Base-by-base conservation (phyloP, 1,140 invertebrate species). In the Portunus trituberculatus region DNA sequence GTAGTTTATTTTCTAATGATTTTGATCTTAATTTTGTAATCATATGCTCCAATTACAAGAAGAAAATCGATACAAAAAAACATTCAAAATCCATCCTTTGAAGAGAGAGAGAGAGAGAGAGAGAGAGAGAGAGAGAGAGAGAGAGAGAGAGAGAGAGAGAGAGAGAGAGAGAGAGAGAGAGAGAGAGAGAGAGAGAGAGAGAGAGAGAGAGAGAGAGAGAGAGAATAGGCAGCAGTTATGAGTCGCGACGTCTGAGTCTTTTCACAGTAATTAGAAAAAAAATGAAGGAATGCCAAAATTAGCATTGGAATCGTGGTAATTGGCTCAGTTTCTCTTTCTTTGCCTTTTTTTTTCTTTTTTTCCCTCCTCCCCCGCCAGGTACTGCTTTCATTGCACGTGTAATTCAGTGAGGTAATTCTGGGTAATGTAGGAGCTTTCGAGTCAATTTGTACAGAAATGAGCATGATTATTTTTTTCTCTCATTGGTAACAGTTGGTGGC, bases 101-200 rank as follows among this genome's bases (percentile, higher is more conserved):
- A n/a, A n/a, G n/a, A n/a, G n/a, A n/a, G n/a, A n/a, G n/a, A n/a
- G 39, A 39, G 39, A 39, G 1, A 39, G 39, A 39, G 39, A 39
- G 39, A 39, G 39, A 39, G 39, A 39, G 39, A 39, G 39, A 39
- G 39, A 39, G 39, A 39, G 39, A 39, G 39, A 39, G 39, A 39
- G 39, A 39, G 39, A 39, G 76, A 82, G 76, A 82, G 76, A 82
- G 76, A 82, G 76, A 82, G 76, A 82, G 76, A 82, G 76, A 82
- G 76, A 82, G 76, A 82, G 76, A 82, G 76, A 82, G 76, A 82
- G 76, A 82, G 76, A 82, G 76, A 82, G 76, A 82, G 76, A 82
- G 76, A 82, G 76, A 82, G 76, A 82, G 76, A 82, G 76, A 82
- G 76, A 82, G 76, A 82, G 76, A 82, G 76, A 82, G 76, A 82